Evolutionary conservation across 2,113 vertebrate species (phyloP).

Genomic region (Microcebus tavaratra): DNA sequence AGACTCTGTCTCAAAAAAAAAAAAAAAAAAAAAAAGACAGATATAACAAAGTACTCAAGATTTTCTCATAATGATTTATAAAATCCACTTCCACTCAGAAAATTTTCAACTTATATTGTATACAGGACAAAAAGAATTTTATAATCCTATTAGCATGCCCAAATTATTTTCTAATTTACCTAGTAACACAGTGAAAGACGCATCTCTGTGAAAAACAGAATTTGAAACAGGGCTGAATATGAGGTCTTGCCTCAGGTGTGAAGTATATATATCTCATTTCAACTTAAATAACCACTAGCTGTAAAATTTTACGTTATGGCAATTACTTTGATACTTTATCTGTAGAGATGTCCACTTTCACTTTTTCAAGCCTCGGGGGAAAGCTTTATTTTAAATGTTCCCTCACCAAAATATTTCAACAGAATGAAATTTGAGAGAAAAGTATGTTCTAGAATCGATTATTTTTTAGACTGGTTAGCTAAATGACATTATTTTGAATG

Average conservation of each 20-base stretch:
- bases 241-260: not conserved
- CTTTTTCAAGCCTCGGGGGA: not conserved
- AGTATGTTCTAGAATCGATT: not conserved
- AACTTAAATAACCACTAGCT: not conserved
- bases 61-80: not conserved
- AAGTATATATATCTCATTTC: not conserved
- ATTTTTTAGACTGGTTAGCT: not conserved
- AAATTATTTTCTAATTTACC: not conserved
- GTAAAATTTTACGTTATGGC: not conserved
- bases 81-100: not conserved
- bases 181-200: not conserved
- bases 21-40: not conserved
- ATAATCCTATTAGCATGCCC: not conserved
- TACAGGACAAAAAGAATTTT: not conserved
- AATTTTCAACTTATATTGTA: not conserved
- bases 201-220: not conserved
- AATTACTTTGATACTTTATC: not conserved
- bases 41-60: not conserved
- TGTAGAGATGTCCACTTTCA: not conserved
- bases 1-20: no score
- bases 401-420: slow-evolving; percentile 7
- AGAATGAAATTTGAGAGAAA: not conserved
- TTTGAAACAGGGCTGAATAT: not conserved
- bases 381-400: not conserved
- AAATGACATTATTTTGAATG: not conserved